These are phyloP conservation scores for Heliconius melpomene DNA, from an alignment of 1,140 invertebrate species.

Conservation along the genomic window DNA sequence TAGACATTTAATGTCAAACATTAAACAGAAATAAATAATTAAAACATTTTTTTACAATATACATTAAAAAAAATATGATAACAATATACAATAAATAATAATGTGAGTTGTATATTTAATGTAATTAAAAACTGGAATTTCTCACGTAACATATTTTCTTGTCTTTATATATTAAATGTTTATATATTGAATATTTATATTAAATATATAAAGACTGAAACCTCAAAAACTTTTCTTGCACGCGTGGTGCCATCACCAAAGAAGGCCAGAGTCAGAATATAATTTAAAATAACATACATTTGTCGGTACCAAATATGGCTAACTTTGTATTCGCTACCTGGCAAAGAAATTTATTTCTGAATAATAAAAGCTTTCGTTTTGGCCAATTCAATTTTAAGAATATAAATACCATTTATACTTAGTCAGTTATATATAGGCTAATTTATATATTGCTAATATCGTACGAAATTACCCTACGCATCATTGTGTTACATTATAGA, in stretches of 20 bases:
- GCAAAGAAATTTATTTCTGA: background rate
- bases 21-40: too few relatives aligned
- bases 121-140: background rate
- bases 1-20: too few relatives aligned
- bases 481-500: background rate
- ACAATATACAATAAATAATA: too few relatives aligned
- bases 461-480: background rate
- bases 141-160: background rate
- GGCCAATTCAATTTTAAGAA: background rate
- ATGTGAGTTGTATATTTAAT: background rate
- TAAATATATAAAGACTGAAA: background rate
- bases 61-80: too few relatives aligned
- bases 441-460: background rate
- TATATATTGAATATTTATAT: background rate
- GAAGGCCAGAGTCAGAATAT: background rate
- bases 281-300: constrained; percentile 24
- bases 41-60: too few relatives aligned
- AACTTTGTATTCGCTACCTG: background rate
- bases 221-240: background rate
- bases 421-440: background rate
- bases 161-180: too few relatives aligned
- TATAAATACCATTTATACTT: background rate
- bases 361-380: background rate
- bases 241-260: background rate
- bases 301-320: constrained; percentile 9